Evolutionary conservation across 2,888 invertebrate species (phyloP), one percentile per base, ranked within the genome.

Genomic region (Molorchus minor): DNA sequence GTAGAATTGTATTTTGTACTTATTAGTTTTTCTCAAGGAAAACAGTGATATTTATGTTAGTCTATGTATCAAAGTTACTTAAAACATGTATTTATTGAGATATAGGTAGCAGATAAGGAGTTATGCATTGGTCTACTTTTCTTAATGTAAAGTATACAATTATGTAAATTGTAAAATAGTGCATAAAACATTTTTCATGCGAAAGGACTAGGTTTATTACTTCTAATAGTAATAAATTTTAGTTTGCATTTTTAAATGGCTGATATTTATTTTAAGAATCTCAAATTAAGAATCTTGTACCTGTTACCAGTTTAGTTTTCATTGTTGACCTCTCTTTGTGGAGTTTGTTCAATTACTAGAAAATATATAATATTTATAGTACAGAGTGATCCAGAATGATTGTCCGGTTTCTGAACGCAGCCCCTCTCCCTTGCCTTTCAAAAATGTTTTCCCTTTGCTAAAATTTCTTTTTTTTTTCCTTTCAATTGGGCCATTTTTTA

Each of bases 51-150:
- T 16, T 49, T 35, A 36, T 19, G 13, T 47, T 47, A 36, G n/a
- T 49, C 12, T 36, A 38, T 20, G 15, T 25, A 25, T 38, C 21
- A 16, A 19, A 12, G n/a, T n/a, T n/a, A n/a, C n/a, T n/a, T n/a
- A n/a, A 7, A 13, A 35, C 38, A 16, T 25, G 13, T 21, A 25
- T 49, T 19, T 49, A 49, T 12, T 49, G 36, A 49, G 15, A 13
- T 25, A 13, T 12, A 20, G 21, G 12, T 47, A 29, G 19, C 17
- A 19, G 10, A 30, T 17, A 35, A 25, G 25, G 16, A 25, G 13
- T 52, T 29, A n/a, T n/a, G 17, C 52, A 52, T 41, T 41, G 30
- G 30, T 52, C 19, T 52, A 52, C 52, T 52, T 52, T 52, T 25
- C 19, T 40, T 30, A 41, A 41, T 30, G 30, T 25, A 41, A 52